These are phyloP conservation scores for Amia ocellicauda DNA, from an alignment of 2,113 vertebrate species.

Conservation along the genomic window DNA sequence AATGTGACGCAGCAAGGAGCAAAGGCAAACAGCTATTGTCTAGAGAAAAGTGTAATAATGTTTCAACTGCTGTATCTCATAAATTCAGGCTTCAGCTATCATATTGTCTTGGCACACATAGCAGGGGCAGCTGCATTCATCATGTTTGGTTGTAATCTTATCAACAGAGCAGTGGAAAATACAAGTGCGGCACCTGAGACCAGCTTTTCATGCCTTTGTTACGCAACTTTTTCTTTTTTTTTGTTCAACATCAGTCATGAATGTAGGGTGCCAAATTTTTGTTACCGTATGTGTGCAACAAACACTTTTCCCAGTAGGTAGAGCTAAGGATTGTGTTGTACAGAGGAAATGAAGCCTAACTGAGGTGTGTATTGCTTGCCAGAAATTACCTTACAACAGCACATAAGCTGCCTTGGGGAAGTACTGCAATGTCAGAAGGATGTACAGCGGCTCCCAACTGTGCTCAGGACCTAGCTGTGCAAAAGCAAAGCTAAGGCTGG, in stretches of 20 bases:
- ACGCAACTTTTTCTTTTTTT: neutral
- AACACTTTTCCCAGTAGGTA: too few relatives aligned
- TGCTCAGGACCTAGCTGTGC: too few relatives aligned
- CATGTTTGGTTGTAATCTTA: neutral
- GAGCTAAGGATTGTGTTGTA: too few relatives aligned
- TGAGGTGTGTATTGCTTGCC: too few relatives aligned
- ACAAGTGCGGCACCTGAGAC: neutral
- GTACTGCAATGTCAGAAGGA: too few relatives aligned
- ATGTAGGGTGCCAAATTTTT: too few relatives aligned
- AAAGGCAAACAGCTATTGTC: neutral
- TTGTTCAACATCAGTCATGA: neutral
- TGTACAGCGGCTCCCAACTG: too few relatives aligned
- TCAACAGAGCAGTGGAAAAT: neutral
- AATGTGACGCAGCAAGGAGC: neutral
- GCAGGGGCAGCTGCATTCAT: neutral
- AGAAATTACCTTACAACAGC: too few relatives aligned
- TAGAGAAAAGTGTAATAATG: neutral
- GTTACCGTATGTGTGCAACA: too few relatives aligned
- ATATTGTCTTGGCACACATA: neutral
- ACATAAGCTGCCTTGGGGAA: too few relatives aligned
- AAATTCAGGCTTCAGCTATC: neutral
- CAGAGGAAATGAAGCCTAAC: too few relatives aligned
- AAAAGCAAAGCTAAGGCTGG: too few relatives aligned
- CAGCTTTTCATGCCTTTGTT: neutral
- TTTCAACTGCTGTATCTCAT: neutral